These are phyloP conservation scores for Dromiciops gliroides DNA, from an alignment of 2,113 vertebrate genomes.

Conservation along the genomic window DNA sequence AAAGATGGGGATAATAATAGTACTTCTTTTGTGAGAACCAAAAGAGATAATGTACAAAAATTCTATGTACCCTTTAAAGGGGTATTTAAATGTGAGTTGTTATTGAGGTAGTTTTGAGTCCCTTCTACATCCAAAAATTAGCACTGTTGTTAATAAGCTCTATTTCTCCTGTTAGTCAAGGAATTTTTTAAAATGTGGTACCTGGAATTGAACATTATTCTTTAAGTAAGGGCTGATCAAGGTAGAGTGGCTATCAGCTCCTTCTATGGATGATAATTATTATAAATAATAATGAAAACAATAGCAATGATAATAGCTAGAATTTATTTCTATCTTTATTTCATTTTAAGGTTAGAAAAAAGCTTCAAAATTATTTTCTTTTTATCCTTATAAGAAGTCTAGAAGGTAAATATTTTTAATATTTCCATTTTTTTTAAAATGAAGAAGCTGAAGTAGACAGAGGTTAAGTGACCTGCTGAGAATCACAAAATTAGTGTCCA, in stretches of 20 bases:
- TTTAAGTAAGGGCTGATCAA: background rate
- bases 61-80: background rate
- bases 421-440: too few species aligned
- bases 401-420: too few species aligned
- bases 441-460: too few species aligned
- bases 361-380: too few species aligned
- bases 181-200: background rate
- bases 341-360: too few species aligned
- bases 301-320: background rate
- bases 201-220: too few species aligned
- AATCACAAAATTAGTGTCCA: too few species aligned
- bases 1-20: too few species aligned
- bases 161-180: background rate
- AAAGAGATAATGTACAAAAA: background rate
- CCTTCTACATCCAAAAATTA: background rate
- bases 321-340: too few species aligned
- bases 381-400: too few species aligned
- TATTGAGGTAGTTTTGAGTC: background rate
- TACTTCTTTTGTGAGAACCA: background rate
- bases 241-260: background rate
- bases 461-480: too few species aligned
- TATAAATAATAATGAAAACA: background rate
- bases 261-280: background rate
- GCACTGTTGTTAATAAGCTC: background rate
- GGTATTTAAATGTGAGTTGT: background rate